Evolutionary conservation across 2,888 invertebrate genomes (phyloP), one percentile per base, ranked within the genome.

Genomic region (Conchocele bisecta): DNA sequence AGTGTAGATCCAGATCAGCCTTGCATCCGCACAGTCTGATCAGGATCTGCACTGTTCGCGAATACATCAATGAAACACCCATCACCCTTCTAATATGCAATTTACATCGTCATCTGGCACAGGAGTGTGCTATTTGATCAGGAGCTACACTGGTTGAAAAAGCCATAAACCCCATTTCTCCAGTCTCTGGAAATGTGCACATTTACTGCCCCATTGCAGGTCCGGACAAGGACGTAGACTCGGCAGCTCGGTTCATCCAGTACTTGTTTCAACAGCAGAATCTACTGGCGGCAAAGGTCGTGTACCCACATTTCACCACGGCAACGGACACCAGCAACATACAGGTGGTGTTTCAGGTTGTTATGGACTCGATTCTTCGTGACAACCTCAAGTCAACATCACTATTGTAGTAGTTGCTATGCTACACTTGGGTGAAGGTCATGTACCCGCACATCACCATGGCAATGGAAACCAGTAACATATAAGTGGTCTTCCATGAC

Each of bases 301-400:
- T 94, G 29, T 94, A 94, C 88, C 93, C 94, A 1, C 94, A 94
- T 89, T 94, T 94, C 87, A 94, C 94, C 41, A 94, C 94, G 13
- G 94, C 94, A 31, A 94, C 94, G 0, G 94, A 94, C 84, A 94
- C 94, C 26, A 93, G 93, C 77, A 94, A 94, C 89, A 93, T 94
- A 33, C 93, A 94, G 89, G 93, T 93, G 20, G 94, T 94, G 29
- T 94, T 94, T 83, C 93, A 94, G 84, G 93, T 93, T 37, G 93
- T 94, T 67, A 94, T 94, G 93, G 94, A 94, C 88, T 94, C 93
- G 86, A 94, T 94, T 39, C 93, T 94, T 64, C 92, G 93, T 73
- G 93, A 93, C 78, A 94, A 94, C 90, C 91, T 94, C 48, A 93
- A 93, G 73, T 93, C 93, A 13, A 76, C 81, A 1, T 79, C 83